Evolutionary conservation across 1,140 invertebrate genomes (phyloP).

Genomic region (Teleogryllus occipitalis): DNA sequence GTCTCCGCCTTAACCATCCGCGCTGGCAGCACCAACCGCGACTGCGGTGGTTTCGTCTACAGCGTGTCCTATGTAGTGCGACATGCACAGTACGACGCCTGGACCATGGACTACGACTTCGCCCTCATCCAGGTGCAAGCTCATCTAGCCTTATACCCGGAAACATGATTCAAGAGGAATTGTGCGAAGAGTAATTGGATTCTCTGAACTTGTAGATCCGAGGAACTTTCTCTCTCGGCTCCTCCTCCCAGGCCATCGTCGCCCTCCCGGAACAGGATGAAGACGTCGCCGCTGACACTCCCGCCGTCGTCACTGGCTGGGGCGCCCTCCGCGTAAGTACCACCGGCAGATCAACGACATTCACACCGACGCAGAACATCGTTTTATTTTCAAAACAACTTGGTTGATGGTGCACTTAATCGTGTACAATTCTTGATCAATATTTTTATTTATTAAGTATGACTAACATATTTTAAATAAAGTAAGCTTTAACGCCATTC

Average conservation of each 20-base stretch:
- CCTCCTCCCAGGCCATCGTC: neutral
- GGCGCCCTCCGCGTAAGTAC: conserved; percentile 37
- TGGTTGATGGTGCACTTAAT: too few species aligned
- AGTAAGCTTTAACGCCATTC: too few species aligned
- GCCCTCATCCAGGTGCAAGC: neutral
- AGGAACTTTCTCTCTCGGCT: neutral
- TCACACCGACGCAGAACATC: too few species aligned
- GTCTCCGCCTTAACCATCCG: neutral
- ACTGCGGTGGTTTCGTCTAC: neutral
- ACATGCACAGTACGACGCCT: neutral
- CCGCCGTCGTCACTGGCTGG: conserved; percentile 45
- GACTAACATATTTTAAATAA: neutral
- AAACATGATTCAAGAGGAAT: too few species aligned
- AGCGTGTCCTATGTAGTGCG: neutral
- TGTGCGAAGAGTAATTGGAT: neutral
- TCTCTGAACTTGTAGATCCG: neutral
- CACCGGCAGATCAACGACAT: neutral
- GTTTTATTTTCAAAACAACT: too few species aligned
- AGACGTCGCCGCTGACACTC: conserved; percentile 28
- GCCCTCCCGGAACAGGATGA: neutral
- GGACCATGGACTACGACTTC: neutral
- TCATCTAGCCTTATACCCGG: neutral
- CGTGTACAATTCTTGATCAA: too few species aligned
- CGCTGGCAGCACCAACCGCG: neutral
- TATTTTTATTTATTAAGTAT: too few species aligned